Base-by-base conservation (phyloP, 64 coral and sea anemone genomes). In the Acropora yongei region DNA sequence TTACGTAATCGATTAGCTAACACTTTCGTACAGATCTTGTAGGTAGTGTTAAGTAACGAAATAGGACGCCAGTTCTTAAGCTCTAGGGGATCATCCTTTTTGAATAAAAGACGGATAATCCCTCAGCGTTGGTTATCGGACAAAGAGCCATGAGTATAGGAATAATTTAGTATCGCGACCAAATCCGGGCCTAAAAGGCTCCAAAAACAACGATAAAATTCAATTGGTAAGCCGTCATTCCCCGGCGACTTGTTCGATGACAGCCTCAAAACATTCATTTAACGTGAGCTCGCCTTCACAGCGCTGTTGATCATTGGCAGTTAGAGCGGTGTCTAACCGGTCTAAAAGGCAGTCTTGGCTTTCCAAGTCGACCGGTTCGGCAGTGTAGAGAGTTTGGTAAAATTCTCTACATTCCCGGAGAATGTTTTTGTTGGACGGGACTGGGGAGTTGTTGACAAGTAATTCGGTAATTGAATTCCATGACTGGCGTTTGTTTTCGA, bases 401-500 rank as follows among this genome's bases (percentile, higher is more conserved):
- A 79, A 92, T 0, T 72, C 18, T 1, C 6, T 3, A 5, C 82
- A 83, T 47, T 76, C 81, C 0, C 6, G 5, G 10, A 55, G 51
- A 55, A 55, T 55, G 2, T 55, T 55, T 55, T 55, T 55, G 10
- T 55, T 10, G 2, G 51, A 55, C 51, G 51, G 5, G 51, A 55
- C 51, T 10, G 51, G 10, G 51, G 2, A 7, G 51, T 55, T 55
- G 10, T 55, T 55, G 41, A 79, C 68, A 12, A 11, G 11, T 0
- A 92, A 47, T 16, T 75, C 79, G 0, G 40, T n/a, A 11, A 92
- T 92, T 0, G 90, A 74, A 47, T 92, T 92, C 5, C 47, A 11
- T 2, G 5, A 41, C 11, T 78, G 68, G 3, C 46, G n/a, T 0
- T 19, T 45, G 4, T 30, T 75, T 41, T 92, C 80, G 3, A 92